Evolutionary conservation across 2,888 invertebrate species (phyloP), one percentile per base, ranked within the genome.

Genomic region (Microctonus brassicae): DNA sequence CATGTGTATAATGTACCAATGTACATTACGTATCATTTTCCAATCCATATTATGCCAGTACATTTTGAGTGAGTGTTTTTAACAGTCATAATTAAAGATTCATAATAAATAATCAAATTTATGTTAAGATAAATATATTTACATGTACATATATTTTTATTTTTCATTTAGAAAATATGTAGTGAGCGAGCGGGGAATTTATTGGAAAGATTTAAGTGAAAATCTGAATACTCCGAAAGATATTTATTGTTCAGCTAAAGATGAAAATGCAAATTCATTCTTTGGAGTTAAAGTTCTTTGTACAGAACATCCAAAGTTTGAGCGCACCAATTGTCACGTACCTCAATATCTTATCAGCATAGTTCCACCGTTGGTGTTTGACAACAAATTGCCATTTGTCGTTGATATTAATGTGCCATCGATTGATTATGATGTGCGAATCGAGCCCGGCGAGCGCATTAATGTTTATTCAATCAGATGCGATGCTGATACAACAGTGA

Each of bases 11-110:
- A 93, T 79, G 91, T 95, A 29, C 95, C 96, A 0, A 88, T 95
- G 53, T 92, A 92, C 81, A 91, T 95, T 64, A 95, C 95, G 1
- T 95, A 95, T 81, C 94, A 95, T 82, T 94, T 94, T 87, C 92
- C 93, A 76, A 88, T 96, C 68, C 93, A 92, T 84, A 87, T 95
- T 47, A 90, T 93, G 81, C 95, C 95, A 5, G 91, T 93, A 5
- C 92, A 93, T 81, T 90, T 92, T 58, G 93, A 92, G 94, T 94
- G 84, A 91, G 92, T 89, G 60, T 29, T n/a, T n/a, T n/a, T n/a
- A n/a, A n/a, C n/a, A n/a, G n/a, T n/a, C n/a, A n/a, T n/a, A n/a
- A n/a, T n/a, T n/a, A n/a, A n/a, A n/a, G n/a, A n/a, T n/a, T n/a
- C n/a, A n/a, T n/a, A n/a, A n/a, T n/a, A n/a, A n/a, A n/a, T n/a